Conservation (phyloP, 2,797 vertebrate species). For the Pantherophis alleghaniensis region DNA sequence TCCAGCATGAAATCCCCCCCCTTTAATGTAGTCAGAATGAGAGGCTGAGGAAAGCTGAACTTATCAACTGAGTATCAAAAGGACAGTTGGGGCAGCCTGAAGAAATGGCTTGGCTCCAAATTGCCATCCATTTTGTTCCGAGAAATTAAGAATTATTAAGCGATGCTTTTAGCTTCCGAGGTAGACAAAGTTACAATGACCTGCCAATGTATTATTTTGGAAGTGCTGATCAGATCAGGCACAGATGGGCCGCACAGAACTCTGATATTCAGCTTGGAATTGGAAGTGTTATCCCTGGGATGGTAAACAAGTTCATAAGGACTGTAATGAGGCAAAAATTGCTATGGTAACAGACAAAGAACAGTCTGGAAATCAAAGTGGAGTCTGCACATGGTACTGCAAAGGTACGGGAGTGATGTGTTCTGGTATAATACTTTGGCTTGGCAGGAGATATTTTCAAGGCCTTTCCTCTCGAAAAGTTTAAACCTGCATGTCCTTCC, state of each 20-base stretch:
- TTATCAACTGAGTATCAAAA: background rate
- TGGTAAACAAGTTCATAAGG: slow-evolving; percentile 68
- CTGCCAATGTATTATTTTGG: slow-evolving; percentile 47
- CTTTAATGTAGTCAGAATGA: background rate
- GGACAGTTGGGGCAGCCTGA: background rate
- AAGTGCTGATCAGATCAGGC: slow-evolving; percentile 47
- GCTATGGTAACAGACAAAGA: slow-evolving; percentile 64
- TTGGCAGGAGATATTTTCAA: background rate
- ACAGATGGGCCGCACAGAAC: slow-evolving; percentile 64
- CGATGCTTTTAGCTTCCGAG: background rate
- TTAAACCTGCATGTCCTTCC: slow-evolving; percentile 5
- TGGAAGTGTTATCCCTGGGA: slow-evolving; percentile 60
- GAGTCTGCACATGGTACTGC: slow-evolving; percentile 20
- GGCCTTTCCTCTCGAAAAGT: background rate
- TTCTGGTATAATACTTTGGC: background rate
- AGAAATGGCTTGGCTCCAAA: background rate
- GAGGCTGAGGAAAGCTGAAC: background rate
- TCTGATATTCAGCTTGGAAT: slow-evolving; percentile 55
- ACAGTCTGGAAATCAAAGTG: slow-evolving; percentile 54
- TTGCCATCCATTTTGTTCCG: background rate
- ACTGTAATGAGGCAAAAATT: slow-evolving; percentile 57
- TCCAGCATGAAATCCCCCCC: background rate
- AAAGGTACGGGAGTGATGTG: slow-evolving; percentile 7
- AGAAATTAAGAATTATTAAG: slow-evolving; percentile 7
- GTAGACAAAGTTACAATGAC: slow-evolving; percentile 27